Percentiles rank a stretch among this genome's conserved stretches.
Conservation (phyloP, 2,113 vertebrate species). For the Mugil cephalus region DNA sequence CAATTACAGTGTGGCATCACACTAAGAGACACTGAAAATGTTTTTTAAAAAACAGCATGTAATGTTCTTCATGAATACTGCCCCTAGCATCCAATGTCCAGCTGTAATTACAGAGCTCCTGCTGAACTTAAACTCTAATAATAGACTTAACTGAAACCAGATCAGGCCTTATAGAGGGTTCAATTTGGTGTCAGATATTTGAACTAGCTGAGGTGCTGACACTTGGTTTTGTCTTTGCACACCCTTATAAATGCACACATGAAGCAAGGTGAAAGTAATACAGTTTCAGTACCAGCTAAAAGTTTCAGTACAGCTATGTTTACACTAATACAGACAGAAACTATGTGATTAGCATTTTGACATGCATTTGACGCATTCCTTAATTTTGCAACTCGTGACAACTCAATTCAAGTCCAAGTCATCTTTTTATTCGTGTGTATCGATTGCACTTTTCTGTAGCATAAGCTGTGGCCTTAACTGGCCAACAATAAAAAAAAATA, state of each 20-base stretch:
- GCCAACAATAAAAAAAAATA: no score
- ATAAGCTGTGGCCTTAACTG: no score
- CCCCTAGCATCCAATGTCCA: neutral
- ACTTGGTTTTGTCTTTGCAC: neutral
- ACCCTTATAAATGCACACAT: neutral
- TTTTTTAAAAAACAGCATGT: neutral
- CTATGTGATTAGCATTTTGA: neutral
- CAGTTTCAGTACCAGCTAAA: no score
- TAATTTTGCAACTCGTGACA: no score
- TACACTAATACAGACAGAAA: no score
- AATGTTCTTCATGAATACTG: constrained; percentile 6
- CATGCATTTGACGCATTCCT: neutral
- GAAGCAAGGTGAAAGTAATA: neutral
- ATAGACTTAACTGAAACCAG: constrained; percentile 38
- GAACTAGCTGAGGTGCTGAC: neutral
- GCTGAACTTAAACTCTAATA: constrained; percentile 11
- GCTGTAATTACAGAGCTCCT: constrained; percentile 2
- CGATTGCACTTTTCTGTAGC: no score
- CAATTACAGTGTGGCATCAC: neutral
- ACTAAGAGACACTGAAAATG: neutral
- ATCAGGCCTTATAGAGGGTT: neutral
- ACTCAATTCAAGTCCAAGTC: no score
- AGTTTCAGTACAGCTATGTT: no score
- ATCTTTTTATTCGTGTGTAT: no score
- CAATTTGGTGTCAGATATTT: constrained; percentile 5